Evolutionary conservation across 2,113 vertebrate genomes (phyloP).

Genomic region (Mesitornis unicolor): DNA sequence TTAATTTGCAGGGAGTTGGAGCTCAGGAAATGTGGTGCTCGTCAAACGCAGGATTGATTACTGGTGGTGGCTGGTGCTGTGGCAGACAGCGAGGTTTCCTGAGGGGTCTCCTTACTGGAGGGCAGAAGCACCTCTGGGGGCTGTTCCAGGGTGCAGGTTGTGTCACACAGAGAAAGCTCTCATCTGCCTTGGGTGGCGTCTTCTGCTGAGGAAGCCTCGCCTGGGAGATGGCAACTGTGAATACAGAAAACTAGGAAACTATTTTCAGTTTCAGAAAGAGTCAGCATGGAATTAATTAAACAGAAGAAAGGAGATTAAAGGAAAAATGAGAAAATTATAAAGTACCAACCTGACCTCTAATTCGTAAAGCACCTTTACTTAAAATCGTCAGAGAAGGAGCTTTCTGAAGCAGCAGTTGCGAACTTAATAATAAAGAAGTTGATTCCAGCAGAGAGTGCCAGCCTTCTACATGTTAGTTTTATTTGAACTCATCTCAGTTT

Average conservation of each 20-base stretch:
- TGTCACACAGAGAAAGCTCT: neutral
- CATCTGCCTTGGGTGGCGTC: neutral
- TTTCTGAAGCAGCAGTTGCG: neutral
- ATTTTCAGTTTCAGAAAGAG: neutral
- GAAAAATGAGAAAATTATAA: neutral
- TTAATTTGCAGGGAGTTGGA: neutral
- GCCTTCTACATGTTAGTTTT: neutral
- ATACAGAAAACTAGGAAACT: neutral
- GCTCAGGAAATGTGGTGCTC: neutral
- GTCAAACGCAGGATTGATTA: neutral
- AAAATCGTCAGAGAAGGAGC: neutral
- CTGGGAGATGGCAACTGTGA: neutral
- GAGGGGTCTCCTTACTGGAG: neutral
- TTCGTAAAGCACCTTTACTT: conserved; percentile 8
- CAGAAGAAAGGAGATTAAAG: neutral
- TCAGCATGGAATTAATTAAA: neutral
- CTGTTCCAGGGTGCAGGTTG: neutral
- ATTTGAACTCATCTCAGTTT: neutral
- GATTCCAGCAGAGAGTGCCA: neutral
- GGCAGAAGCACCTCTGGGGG: neutral
- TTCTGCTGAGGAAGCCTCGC: neutral
- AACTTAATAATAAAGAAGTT: neutral
- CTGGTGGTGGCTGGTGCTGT: fast-evolving
- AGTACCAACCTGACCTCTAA: neutral
- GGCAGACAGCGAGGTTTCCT: neutral